Percentiles rank a stretch among this genome's conserved stretches.
phyloP scores from a whole-genome alignment of 2,113 vertebrate genomes.

The Columba janthina region DNA sequence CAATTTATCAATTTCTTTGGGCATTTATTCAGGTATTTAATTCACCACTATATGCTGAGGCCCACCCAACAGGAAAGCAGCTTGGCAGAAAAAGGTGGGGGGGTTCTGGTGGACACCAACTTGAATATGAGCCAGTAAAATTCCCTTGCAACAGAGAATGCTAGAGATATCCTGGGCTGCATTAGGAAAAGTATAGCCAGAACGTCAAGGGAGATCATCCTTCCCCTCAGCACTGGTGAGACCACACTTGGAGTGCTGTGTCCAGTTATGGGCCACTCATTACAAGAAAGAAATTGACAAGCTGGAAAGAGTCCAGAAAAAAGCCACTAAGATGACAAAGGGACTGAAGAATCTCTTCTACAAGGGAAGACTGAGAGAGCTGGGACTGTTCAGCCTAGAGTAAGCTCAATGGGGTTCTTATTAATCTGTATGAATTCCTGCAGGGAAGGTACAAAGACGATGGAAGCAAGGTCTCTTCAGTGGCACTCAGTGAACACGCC shows the following conservation, averaged over 20 bases:
- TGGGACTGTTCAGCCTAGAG: neutral
- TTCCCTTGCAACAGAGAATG: neutral
- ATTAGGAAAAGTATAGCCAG: neutral
- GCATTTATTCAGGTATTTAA: neutral
- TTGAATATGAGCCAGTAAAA: neutral
- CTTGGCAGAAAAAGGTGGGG: no score
- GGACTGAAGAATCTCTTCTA: neutral
- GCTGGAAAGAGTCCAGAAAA: neutral
- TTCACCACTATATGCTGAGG: neutral
- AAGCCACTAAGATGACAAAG: neutral
- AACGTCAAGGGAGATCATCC: no score
- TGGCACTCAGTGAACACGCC: neutral
- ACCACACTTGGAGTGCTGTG: no score
- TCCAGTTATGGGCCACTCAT: neutral
- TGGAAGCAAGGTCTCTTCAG: neutral
- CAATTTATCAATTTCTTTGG: neutral
- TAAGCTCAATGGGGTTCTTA: neutral
- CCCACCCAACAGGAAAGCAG: no score
- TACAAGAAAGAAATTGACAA: no score
- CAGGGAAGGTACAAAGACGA: neutral
- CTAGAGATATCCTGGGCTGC: neutral
- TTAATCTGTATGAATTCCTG: neutral
- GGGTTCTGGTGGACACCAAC: neutral
- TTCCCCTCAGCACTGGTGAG: no score
- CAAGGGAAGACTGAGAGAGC: neutral